Evolutionary conservation across 2,888 invertebrate species (phyloP), one percentile per base, ranked within the genome.

Genomic region (Linyphia triangularis): DNA sequence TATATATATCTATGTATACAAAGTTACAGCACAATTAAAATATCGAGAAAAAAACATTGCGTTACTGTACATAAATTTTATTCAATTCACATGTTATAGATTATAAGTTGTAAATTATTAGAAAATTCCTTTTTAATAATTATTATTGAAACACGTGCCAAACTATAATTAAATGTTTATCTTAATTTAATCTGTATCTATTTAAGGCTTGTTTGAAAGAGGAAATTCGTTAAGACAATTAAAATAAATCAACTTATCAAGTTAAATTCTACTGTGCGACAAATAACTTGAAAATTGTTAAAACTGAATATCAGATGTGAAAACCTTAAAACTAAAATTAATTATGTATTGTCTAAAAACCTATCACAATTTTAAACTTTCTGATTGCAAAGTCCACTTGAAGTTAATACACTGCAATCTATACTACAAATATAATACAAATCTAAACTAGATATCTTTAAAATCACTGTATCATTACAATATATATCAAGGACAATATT

Each of bases 1-100:
- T 33, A 63, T 72, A 75, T 83, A 69, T 70, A 77, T 75, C 37
- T 75, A 69, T 85, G 28, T 77, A 77, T 77, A 77, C 26, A 65
- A 7, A 65, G 43, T 57, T 51, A 59, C 37, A 70, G n/a, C 51
- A n/a, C n/a, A n/a, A n/a, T n/a, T n/a, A n/a, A n/a, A 40, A 37
- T 81, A 61, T 81, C 37, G 33, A 70, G 69, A 61, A 63, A 40
- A 24, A 16, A 26, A 63, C 6, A 77, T 28, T 75, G 28, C 26
- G 26, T 57, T 59, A 22, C 16, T 77, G 77, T 77, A 77, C 24
- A 77, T 77, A 77, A 63, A 37, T 33, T 3, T 57, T 28, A 33
- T 33, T 24, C 57, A 40, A 65, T 22, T 69, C n/a, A 19, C 6
- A 33, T 19, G 19, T 57, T 33, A 78, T 40, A 78, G 10, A 9